Evolutionary conservation across 2,113 vertebrate species (phyloP).

Genomic region (Turdus rufiventris): DNA sequence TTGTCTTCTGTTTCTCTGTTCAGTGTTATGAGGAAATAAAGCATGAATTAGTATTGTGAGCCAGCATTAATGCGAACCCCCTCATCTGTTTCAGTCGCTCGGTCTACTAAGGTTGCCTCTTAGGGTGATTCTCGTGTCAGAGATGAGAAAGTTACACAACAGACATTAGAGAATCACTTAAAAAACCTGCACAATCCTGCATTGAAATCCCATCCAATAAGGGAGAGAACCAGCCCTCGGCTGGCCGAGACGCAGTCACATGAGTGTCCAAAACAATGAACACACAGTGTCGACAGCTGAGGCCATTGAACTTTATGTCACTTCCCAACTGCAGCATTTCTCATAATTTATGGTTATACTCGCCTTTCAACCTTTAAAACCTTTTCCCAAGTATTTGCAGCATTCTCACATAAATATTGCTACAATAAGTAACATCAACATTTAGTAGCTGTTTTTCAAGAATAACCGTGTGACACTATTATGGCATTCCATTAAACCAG

Average conservation of each 20-base stretch:
- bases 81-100: not conserved
- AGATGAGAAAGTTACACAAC: constrained; percentile 28
- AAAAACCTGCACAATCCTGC: constrained; percentile 20
- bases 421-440: constrained; percentile 65
- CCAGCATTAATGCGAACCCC: not conserved
- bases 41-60: not conserved
- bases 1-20: not conserved
- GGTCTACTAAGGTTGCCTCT: not conserved
- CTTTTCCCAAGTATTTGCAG: constrained; percentile 66
- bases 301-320: constrained; percentile 66
- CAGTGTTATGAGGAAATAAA: not conserved
- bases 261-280: constrained; percentile 41
- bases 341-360: constrained; percentile 67
- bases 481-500: constrained; percentile 64
- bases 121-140: not conserved
- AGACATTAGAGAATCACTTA: constrained; percentile 24
- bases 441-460: constrained; percentile 71
- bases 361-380: constrained; percentile 64
- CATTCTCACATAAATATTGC: constrained; percentile 71
- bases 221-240: not conserved
- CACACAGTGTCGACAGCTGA: constrained; percentile 49
- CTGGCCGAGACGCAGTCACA: not conserved
- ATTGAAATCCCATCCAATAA: constrained; percentile 27
- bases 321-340: constrained; percentile 45
- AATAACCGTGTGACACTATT: constrained; percentile 70